A percentile compares a stretch with the other conserved stretches of the same genome.
These are phyloP conservation scores for Mesorhabditis belari DNA, from an alignment of 2,888 invertebrate species.

Conservation along the genomic window DNA sequence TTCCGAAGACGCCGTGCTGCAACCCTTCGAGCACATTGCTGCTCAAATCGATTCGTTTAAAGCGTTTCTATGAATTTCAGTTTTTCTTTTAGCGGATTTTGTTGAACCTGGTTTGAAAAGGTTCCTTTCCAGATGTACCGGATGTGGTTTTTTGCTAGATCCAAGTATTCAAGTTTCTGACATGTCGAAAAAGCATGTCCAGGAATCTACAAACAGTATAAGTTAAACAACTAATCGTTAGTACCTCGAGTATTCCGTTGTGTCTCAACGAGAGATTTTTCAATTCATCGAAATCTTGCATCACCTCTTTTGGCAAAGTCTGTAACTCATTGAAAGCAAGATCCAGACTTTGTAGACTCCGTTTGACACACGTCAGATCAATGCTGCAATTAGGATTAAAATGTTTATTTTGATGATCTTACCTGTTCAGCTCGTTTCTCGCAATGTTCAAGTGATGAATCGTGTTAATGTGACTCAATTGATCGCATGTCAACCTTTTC, in stretches of 20 bases:
- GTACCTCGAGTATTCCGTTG: constrained; percentile 54
- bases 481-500: constrained; percentile 21
- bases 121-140: constrained; percentile 40
- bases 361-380: constrained; percentile 32
- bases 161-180: constrained; percentile 23
- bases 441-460: constrained; percentile 19
- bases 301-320: constrained; percentile 55
- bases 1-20: constrained; percentile 37
- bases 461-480: neutral
- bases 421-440: constrained; percentile 16
- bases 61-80: constrained; percentile 19
- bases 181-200: constrained; percentile 60
- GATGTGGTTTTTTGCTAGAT: constrained; percentile 41
- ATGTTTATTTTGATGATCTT: neutral
- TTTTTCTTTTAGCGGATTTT: neutral
- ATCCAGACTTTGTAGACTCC: constrained; percentile 65
- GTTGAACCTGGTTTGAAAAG: constrained; percentile 35
- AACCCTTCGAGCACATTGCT: constrained; percentile 29
- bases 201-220: neutral
- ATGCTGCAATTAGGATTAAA: constrained; percentile 18
- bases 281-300: constrained; percentile 66
- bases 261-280: constrained; percentile 64
- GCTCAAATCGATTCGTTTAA: constrained; percentile 30
- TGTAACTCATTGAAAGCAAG: constrained; percentile 71
- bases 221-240: constrained; percentile 4